Evolutionary conservation across 1,140 invertebrate genomes (phyloP), one percentile per base, ranked within the genome.

Genomic region (Drosophila lacertosa): DNA sequence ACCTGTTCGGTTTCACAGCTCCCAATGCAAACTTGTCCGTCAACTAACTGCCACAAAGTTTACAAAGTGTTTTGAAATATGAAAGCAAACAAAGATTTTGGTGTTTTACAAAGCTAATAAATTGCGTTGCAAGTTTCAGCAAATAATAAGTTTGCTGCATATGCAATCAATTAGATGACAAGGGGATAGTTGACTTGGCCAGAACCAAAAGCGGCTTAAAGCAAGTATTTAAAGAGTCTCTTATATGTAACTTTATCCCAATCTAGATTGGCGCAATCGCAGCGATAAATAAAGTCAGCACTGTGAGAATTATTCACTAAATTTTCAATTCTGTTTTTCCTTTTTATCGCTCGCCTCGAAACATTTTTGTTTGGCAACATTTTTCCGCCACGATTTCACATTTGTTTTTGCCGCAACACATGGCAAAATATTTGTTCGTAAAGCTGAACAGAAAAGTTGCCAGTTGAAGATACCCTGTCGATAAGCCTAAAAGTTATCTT

Each of bases 401-500:
- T 32, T 16, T 55, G 22, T 22, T 63, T 54, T 45, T 53, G 16
- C 10, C 11, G 7, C 10, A 22, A 54, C 64, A 10, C 32, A 16
- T 20, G 29, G 32, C 37, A 53, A 68, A 68, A 68, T 68, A 68
- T 68, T 68, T 68, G 65, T 22, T 68, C 16, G 37, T 26, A 26
- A 54, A 40, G 20, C 35, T 5, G 15, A 54, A 39, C 20, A 11
- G 18, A 54, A 39, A 22, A n/a, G 7, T 6, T 3, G 35, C 47
- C 2, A 20, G n/a, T 13, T 3, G 3, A 15, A 37, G 13, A 29
- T 67, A 33, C 54, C 45, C 63, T 66, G 5, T 42, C 9, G 4
- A 20, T 3, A 3, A 9, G 3, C 9, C 7, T 32, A 10, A 32
- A 35, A 13, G n/a, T 13, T 35, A 2, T 35, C 2, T 29, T 29